These are phyloP conservation scores for Neotoxoptera formosana DNA, from an alignment of 1,140 invertebrate species.

Conservation along the genomic window DNA sequence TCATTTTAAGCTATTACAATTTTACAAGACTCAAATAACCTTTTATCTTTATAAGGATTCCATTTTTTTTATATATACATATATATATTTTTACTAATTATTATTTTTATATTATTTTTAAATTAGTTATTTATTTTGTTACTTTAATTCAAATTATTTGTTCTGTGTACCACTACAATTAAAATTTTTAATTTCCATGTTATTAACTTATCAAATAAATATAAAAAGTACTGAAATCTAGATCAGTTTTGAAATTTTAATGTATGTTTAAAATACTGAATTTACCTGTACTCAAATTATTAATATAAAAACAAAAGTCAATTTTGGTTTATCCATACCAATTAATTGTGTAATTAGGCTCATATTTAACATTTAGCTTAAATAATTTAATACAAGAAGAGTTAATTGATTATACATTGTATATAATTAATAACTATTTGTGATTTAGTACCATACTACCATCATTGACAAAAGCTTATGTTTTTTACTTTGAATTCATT, in stretches of 20 bases:
- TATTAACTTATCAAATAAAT: constrained; percentile 48
- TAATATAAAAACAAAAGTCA: neutral
- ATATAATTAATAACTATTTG: too few species aligned
- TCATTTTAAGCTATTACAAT: constrained; percentile 39
- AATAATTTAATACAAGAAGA: neutral
- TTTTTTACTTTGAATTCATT: neutral
- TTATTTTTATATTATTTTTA: constrained; percentile 52
- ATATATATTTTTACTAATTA: constrained; percentile 17
- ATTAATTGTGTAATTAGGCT: neutral
- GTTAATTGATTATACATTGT: neutral
- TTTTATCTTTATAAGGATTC: constrained; percentile 21
- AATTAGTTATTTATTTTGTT: constrained; percentile 47
- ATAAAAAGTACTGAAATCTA: constrained; percentile 8
- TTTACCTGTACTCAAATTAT: neutral
- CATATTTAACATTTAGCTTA: neutral
- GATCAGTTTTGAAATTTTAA: neutral
- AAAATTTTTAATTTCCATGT: constrained; percentile 41
- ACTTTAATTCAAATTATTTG: constrained; percentile 49
- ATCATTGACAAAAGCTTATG: neutral
- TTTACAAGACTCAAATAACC: constrained; percentile 23
- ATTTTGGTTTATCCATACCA: neutral
- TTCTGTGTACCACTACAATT: constrained; percentile 41
- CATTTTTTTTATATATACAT: constrained; percentile 14
- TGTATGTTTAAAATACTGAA: neutral
- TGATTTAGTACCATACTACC: too few species aligned